Percentiles rank a stretch among this genome's conserved stretches.
Evolutionary conservation across 2,888 invertebrate species (phyloP).

Genomic region (Eilema depressum): DNA sequence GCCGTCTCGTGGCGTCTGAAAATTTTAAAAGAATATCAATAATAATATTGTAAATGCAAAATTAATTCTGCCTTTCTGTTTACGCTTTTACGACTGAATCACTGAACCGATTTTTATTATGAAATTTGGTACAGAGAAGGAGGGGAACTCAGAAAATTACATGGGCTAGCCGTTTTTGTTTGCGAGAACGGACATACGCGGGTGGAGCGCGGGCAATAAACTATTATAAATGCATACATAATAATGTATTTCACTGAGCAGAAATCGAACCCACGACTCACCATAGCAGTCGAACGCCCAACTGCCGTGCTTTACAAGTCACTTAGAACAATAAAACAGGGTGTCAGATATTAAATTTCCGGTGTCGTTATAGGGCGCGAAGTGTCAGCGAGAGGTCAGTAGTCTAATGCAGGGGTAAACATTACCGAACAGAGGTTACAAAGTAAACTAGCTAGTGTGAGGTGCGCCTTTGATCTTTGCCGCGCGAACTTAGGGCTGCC

Average conservation of each 20-base stretch:
- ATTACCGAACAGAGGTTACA: slow-evolving; percentile 72
- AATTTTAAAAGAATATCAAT: too few species aligned
- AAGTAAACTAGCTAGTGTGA: slow-evolving; percentile 74
- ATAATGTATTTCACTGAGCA: slow-evolving; percentile 37
- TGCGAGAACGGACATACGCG: too few species aligned
- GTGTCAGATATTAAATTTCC: slow-evolving; percentile 66
- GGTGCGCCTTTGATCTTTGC: slow-evolving; percentile 82
- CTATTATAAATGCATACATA: neutral
- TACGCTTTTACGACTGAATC: too few species aligned
- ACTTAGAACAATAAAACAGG: slow-evolving; percentile 11
- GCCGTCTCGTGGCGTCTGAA: too few species aligned
- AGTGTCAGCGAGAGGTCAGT: slow-evolving; percentile 67
- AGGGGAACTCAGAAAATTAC: too few species aligned
- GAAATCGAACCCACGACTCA: slow-evolving; percentile 18
- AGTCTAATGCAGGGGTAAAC: slow-evolving; percentile 74
- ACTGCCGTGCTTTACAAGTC: neutral
- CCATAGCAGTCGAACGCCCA: neutral
- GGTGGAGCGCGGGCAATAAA: too few species aligned
- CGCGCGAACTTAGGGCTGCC: slow-evolving; percentile 65
- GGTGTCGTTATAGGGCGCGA: slow-evolving; percentile 46
- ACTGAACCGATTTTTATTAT: too few species aligned
- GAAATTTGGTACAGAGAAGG: too few species aligned
- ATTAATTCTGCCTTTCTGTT: too few species aligned
- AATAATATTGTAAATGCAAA: too few species aligned
- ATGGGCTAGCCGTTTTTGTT: too few species aligned